Conservation (phyloP, 2,888 invertebrate genomes). For the Autographa pulchrina region DNA sequence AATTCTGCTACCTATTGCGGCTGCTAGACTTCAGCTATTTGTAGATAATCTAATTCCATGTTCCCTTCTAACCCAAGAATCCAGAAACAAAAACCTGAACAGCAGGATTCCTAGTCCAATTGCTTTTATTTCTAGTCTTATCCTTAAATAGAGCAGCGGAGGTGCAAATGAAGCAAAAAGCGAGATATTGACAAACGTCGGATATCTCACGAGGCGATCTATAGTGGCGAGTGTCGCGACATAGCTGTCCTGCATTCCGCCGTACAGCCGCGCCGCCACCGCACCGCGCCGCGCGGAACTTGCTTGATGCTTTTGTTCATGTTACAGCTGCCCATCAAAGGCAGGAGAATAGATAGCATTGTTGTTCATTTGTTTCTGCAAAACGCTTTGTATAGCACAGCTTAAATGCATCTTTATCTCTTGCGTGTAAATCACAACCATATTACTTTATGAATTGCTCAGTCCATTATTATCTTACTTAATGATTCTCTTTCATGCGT, state of each 20-base stretch:
- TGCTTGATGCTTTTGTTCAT: constrained; percentile 34
- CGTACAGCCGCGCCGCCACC: not conserved
- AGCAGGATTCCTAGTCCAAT: constrained; percentile 8
- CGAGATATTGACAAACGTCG: constrained; percentile 44
- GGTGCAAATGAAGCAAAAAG: constrained; percentile 36
- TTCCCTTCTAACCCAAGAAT: constrained; percentile 17
- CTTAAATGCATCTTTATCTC: not conserved
- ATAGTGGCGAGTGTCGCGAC: constrained; percentile 22
- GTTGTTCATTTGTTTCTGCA: not conserved
- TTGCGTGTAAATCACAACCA: not conserved
- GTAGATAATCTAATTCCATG: constrained; percentile 5
- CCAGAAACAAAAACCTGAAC: constrained; percentile 30
- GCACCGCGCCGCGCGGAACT: constrained; percentile 27
- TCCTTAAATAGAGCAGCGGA: constrained; percentile 49
- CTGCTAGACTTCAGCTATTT: constrained; percentile 14
- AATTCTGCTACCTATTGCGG: not conserved
- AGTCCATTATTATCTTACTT: not conserved
- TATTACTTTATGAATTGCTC: constrained; percentile 3
- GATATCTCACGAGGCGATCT: constrained; percentile 33
- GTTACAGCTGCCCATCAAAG: constrained; percentile 34
- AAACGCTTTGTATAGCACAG: not conserved
- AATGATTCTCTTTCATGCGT: not conserved
- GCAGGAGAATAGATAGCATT: constrained; percentile 1
- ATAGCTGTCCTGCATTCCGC: constrained; percentile 23
- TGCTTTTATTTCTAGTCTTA: constrained; percentile 49